phyloP scores from a whole-genome alignment of 2,888 invertebrate species.

The Drosophila gaucha region DNA sequence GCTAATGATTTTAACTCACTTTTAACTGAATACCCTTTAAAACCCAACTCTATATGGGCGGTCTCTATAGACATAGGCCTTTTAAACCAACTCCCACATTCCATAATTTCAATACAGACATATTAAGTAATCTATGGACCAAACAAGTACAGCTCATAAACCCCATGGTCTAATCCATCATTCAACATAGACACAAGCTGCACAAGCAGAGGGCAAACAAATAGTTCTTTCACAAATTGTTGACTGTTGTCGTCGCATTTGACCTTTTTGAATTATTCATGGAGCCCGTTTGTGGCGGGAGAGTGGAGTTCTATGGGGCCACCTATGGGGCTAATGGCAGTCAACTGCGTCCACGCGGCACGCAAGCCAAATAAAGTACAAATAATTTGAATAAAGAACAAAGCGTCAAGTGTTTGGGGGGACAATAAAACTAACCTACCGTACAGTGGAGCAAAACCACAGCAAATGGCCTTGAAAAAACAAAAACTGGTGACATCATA shows the following conservation, averaged over 20 bases:
- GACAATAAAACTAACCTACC: constrained; percentile 79
- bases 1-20: too few relatives aligned
- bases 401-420: constrained; percentile 33
- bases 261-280: constrained; percentile 79
- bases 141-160: constrained; percentile 4
- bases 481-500: constrained; percentile 54
- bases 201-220: constrained; percentile 10
- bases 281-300: constrained; percentile 18
- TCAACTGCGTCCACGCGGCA: constrained; percentile 70
- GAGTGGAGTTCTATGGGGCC: constrained; percentile 25
- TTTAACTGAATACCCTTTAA: too few relatives aligned
- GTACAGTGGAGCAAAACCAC: constrained; percentile 54
- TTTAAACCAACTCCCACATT: not conserved
- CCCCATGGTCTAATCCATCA: constrained; percentile 32
- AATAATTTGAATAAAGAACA: constrained; percentile 71
- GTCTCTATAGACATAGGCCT: too few relatives aligned
- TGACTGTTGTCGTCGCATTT: constrained; percentile 33
- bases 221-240: constrained; percentile 8
- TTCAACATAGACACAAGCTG: constrained; percentile 31
- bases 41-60: too few relatives aligned
- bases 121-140: not conserved
- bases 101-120: not conserved
- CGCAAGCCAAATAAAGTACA: constrained; percentile 62
- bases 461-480: constrained; percentile 71
- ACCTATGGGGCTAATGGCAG: constrained; percentile 67